Evolutionary conservation across 2,888 invertebrate species (phyloP), one percentile per base, ranked within the genome.

Genomic region (Elaeidobius kamerunicus): DNA sequence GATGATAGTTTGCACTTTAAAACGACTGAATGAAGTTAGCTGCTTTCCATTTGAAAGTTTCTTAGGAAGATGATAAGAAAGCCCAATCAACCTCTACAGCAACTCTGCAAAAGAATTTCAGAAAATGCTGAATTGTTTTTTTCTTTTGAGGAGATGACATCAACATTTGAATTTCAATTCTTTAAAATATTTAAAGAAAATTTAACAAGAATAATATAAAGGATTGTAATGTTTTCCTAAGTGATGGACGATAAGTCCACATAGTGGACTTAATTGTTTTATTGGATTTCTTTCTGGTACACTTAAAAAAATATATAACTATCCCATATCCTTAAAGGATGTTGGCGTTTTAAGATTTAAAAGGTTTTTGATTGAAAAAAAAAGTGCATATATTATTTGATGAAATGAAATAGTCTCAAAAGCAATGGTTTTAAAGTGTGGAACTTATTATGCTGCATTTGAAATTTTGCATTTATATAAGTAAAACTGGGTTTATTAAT

Each of bases 21-120:
- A 46, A 41, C 19, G 41, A 34, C 35, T 57, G 16, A 54, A 57
- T 42, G 42, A 46, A 36, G 44, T 55, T 42, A 49, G 46, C 28
- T 50, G 38, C 17, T 58, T 58, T 41, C 38, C 52, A 32, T 57
- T 58, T 48, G 52, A 56, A 47, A 57, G n/a, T n/a, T 32, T 32
- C 32, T 32, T 32, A n/a, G 45, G 28, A 44, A 34, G 15, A 27
- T 52, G 20, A 19, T 55, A 34, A 44, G 44, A 49, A 54, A 47
- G 42, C 50, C 55, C 38, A 56, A 55, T 43, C 30, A 53, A 34
- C 58, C 58, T 32, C 46, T 56, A 17, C 42, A 17, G 18, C 58
- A 58, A 53, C 9, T 57, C 18, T 50, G 39, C 16, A 40, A 40
- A 50, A 4, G 32, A 7, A 7, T 32, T 7, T 32, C 32, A 32